Evolutionary conservation across 2,888 invertebrate species (phyloP), one percentile per base, ranked within the genome.

Genomic region (Morpho achilles): DNA sequence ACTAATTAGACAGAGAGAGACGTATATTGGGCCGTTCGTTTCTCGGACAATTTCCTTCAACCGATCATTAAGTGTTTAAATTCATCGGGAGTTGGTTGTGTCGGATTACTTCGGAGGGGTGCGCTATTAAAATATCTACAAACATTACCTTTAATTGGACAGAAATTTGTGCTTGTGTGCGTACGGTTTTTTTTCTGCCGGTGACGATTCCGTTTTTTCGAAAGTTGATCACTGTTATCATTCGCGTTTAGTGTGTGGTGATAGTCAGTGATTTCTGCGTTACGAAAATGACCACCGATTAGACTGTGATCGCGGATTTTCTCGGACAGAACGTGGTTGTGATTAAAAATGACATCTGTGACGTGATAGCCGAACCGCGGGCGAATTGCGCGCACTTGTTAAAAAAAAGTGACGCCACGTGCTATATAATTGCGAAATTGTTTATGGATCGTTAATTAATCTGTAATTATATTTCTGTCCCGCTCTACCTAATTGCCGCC

Each of bases 21-120:
- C 62, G 70, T 71, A 87, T 73, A 68, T 79, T 79, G 83, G 83
- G 85, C 82, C 71, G 87, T 84, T 80, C 89, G 88, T 86, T 85
- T 87, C 88, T 83, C 90, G 88, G 84, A 88, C 90, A 89, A 90
- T 90, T 90, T 89, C 86, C 83, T 80, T 87, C 90, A 90, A 90
- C 90, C 85, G 84, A 82, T 90, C 90, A 90, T 90, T 90, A 90
- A 90, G 90, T 90, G 90, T 90, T 90, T 90, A 90, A 90, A 83
- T 84, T 84, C 89, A 81, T 84, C 87, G 81, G 81, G 87, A 87
- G 90, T 86, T 89, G 90, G 90, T 89, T 90, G 90, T 90, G 90
- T 90, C 90, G 87, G 83, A 76, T 90, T 89, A 87, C 89, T 72
- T 78, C 87, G 86, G 87, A 86, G 89, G 90, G 90, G 87, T 80